phyloP scores from a whole-genome alignment of 2,113 vertebrate genomes.

The Isurus oxyrinchus region DNA sequence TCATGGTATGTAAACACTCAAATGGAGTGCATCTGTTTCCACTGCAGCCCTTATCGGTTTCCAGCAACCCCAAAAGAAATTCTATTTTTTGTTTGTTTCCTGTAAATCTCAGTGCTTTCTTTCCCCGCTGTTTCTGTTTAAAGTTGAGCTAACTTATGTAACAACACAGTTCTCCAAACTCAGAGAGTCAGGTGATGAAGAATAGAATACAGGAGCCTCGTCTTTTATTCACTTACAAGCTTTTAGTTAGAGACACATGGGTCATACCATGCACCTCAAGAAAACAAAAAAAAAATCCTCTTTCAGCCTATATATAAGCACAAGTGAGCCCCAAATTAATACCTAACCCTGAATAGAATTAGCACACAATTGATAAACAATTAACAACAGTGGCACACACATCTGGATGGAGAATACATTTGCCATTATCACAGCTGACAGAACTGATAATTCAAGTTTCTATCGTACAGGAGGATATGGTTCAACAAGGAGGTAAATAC shows the following conservation, averaged over 20 bases:
- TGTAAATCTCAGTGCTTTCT: background rate
- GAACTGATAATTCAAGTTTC: background rate
- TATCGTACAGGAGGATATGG: background rate
- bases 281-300: background rate
- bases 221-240: background rate
- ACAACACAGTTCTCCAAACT: background rate
- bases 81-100: background rate
- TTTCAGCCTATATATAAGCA: background rate
- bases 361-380: background rate
- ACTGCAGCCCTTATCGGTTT: background rate
- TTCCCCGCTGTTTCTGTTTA: background rate
- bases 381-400: background rate
- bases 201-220: background rate
- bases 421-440: background rate
- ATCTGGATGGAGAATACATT: background rate
- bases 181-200: too few species aligned
- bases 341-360: background rate
- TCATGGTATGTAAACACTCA: conserved; percentile 7
- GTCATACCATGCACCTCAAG: too few species aligned
- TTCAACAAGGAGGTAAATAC: background rate
- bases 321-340: background rate
- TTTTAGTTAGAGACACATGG: too few species aligned
- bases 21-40: conserved; percentile 25
- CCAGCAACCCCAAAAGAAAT: background rate
- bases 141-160: background rate